Evolutionary conservation across 2,888 invertebrate species (phyloP).

Genomic region (Cryptocheilus praepositus): DNA sequence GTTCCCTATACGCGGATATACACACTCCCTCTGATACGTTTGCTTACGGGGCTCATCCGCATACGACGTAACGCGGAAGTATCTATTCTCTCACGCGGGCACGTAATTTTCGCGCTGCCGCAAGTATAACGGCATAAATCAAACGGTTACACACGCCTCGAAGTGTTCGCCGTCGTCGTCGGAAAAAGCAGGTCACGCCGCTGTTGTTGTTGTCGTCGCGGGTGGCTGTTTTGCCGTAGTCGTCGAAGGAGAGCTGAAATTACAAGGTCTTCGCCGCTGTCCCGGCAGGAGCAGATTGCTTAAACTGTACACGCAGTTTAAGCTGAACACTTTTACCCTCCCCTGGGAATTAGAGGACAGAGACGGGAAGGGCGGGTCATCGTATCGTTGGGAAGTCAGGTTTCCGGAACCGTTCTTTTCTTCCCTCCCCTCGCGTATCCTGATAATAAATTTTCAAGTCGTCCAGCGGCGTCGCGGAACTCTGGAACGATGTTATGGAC

Average conservation of each 20-base stretch:
- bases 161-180: too few relatives aligned
- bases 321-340: slow-evolving; percentile 31
- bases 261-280: too few relatives aligned
- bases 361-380: background rate
- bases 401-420: slow-evolving; percentile 33
- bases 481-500: slow-evolving; percentile 58
- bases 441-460: slow-evolving; percentile 58
- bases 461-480: slow-evolving; percentile 53
- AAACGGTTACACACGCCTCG: too few relatives aligned
- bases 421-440: slow-evolving; percentile 33
- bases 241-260: too few relatives aligned
- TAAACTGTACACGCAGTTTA: slow-evolving; percentile 37
- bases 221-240: too few relatives aligned
- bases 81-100: too few relatives aligned
- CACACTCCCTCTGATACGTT: slow-evolving; percentile 29
- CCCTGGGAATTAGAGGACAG: slow-evolving; percentile 36
- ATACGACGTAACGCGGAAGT: too few relatives aligned
- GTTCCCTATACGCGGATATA: slow-evolving; percentile 32
- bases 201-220: too few relatives aligned
- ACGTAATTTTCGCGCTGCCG: too few relatives aligned
- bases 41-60: slow-evolving; percentile 5
- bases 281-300: slow-evolving; percentile 17
- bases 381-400: slow-evolving; percentile 21
- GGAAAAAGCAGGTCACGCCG: too few relatives aligned
- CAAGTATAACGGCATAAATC: too few relatives aligned